Conservation (phyloP, 2,888 invertebrate genomes). For the Brenthis ino region DNA sequence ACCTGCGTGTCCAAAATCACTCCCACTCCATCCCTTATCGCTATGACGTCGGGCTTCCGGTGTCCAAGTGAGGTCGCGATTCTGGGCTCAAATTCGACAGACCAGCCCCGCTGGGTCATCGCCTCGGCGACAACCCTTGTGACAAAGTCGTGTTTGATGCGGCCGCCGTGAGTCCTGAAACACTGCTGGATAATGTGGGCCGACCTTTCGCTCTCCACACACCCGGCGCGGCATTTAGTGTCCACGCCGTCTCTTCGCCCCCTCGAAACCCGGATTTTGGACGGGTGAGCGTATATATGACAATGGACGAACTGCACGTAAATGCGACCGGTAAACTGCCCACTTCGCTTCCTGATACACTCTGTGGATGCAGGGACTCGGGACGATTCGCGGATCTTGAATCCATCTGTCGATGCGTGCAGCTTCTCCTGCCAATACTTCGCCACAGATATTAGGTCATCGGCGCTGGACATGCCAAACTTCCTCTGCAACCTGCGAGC, state of each 20-base stretch:
- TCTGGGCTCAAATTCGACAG: slow-evolving; percentile 43
- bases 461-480: not conserved
- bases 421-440: too few relatives aligned
- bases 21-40: slow-evolving; percentile 39
- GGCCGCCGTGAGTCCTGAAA: slow-evolving; percentile 50
- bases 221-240: not conserved
- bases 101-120: slow-evolving; percentile 45
- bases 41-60: slow-evolving; percentile 52
- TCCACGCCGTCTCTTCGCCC: not conserved
- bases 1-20: slow-evolving; percentile 53
- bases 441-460: not conserved
- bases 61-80: slow-evolving; percentile 44
- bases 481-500: not conserved
- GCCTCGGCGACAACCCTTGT: slow-evolving; percentile 39
- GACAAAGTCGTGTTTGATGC: slow-evolving; percentile 49
- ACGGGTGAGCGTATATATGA: slow-evolving; percentile 50
- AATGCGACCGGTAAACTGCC: slow-evolving; percentile 45
- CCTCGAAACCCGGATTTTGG: slow-evolving; percentile 12
- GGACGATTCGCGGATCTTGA: too few relatives aligned
- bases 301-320: slow-evolving; percentile 49
- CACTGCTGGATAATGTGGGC: slow-evolving; percentile 31
- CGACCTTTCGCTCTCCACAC: not conserved
- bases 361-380: slow-evolving; percentile 30
- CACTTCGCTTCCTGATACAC: slow-evolving; percentile 38
- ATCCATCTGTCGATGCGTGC: too few relatives aligned